These are phyloP conservation scores for Xiphorhynchus elegans DNA, from an alignment of 2,113 vertebrate genomes.

Conservation along the genomic window DNA sequence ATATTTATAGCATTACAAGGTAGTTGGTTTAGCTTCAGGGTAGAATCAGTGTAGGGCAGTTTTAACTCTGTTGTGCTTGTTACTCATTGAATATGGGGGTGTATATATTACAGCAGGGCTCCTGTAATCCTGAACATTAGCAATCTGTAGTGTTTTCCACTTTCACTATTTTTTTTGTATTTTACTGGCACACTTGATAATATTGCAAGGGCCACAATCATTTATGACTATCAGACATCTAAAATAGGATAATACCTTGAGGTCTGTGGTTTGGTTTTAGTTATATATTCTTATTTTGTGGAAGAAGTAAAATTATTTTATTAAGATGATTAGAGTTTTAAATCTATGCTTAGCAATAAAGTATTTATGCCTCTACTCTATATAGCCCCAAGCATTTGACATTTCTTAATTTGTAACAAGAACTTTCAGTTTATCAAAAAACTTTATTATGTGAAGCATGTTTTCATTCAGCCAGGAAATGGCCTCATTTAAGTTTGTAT, in stretches of 20 bases:
- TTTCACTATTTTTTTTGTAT: background rate
- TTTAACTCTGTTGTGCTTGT: background rate
- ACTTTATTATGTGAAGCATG: background rate
- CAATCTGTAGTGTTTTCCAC: background rate
- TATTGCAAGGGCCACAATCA: background rate
- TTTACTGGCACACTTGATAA: background rate
- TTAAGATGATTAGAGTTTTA: background rate
- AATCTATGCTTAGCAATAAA: background rate
- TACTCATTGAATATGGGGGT: background rate
- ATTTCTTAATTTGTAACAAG: background rate
- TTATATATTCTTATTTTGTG: background rate
- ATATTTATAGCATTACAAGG: background rate
- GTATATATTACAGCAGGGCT: background rate
- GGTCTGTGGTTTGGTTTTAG: background rate
- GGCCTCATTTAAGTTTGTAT: background rate
- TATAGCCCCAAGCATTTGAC: background rate
- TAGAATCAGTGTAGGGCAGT: background rate
- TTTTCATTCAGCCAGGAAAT: background rate
- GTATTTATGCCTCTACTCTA: background rate
- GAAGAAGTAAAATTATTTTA: background rate
- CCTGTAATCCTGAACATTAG: background rate
- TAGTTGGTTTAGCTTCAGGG: slow-evolving; percentile 12
- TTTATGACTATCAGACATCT: background rate
- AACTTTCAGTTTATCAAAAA: background rate
- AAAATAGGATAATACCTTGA: background rate